phyloP scores from a whole-genome alignment of 2,797 vertebrate genomes.

The Pelochelys cantorii region DNA sequence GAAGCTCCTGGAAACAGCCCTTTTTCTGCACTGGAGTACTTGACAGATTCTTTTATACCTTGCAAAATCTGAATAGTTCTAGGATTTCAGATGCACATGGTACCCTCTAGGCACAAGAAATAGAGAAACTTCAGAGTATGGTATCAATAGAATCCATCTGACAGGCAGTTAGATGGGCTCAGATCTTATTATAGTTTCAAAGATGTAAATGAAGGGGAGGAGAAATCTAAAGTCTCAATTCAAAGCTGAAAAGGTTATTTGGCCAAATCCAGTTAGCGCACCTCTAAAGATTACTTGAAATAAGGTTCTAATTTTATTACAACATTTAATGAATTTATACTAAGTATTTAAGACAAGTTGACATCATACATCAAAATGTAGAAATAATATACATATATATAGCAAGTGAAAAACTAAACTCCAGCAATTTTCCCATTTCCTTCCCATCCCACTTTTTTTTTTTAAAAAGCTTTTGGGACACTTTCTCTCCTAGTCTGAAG shows the following conservation, averaged over 20 bases:
- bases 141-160: neutral
- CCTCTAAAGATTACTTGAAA: neutral
- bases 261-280: neutral
- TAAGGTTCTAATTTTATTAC: neutral
- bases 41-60: neutral
- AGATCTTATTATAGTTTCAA: neutral
- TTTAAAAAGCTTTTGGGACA: constrained; percentile 1
- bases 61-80: neutral
- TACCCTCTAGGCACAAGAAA: neutral
- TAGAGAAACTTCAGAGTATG: neutral
- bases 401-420: neutral
- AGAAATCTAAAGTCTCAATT: neutral
- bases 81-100: neutral
- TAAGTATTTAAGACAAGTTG: constrained; percentile 1
- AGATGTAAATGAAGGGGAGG: neutral
- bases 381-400: neutral
- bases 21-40: neutral
- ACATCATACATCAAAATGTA: neutral
- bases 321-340: neutral
- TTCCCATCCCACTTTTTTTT: neutral
- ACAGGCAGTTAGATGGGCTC: neutral
- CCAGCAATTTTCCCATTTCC: neutral
- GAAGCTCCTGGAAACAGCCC: neutral
- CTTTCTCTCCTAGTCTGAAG: constrained; percentile 7
- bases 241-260: neutral